Percentiles rank a stretch among this genome's conserved stretches.
Evolutionary conservation across 1,140 invertebrate species (phyloP).

Genomic region (Ostrea denselamellosa): DNA sequence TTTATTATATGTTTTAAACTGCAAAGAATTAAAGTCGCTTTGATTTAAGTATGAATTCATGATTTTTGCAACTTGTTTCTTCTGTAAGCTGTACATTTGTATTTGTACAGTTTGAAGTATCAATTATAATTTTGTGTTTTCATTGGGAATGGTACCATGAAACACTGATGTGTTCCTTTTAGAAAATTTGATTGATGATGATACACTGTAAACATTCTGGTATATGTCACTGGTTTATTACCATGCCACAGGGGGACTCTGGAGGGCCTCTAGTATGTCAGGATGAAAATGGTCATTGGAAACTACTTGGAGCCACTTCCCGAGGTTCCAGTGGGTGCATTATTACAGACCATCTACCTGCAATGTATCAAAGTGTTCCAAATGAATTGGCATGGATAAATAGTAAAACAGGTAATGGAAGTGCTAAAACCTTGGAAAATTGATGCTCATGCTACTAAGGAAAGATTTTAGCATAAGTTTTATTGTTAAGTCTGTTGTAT

Average conservation of each 20-base stretch:
- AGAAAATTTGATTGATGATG: background rate
- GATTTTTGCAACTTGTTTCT: too few relatives aligned
- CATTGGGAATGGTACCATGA: too few relatives aligned
- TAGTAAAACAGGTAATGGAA: slow-evolving; percentile 22
- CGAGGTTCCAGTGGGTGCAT: slow-evolving; percentile 57
- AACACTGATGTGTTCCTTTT: too few relatives aligned
- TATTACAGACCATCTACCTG: slow-evolving; percentile 1
- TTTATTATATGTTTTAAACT: too few relatives aligned
- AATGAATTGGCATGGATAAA: slow-evolving; percentile 43
- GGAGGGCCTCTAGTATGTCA: slow-evolving; percentile 90
- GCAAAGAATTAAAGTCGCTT: too few relatives aligned
- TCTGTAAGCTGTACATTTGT: too few relatives aligned
- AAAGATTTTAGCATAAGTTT: background rate
- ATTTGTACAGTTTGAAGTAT: too few relatives aligned
- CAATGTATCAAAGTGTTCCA: slow-evolving; percentile 46
- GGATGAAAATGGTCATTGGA: slow-evolving; percentile 81
- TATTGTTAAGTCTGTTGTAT: background rate
- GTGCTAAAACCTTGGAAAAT: background rate
- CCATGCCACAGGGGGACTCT: slow-evolving; percentile 85
- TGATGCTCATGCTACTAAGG: background rate
- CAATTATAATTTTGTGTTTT: too few relatives aligned
- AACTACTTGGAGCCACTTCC: slow-evolving; percentile 87
- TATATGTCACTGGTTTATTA: background rate
- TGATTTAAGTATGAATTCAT: too few relatives aligned
- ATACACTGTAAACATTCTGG: background rate